These are phyloP conservation scores for Setipinna tenuifilis DNA, from an alignment of 2,797 vertebrate genomes.

Conservation along the genomic window DNA sequence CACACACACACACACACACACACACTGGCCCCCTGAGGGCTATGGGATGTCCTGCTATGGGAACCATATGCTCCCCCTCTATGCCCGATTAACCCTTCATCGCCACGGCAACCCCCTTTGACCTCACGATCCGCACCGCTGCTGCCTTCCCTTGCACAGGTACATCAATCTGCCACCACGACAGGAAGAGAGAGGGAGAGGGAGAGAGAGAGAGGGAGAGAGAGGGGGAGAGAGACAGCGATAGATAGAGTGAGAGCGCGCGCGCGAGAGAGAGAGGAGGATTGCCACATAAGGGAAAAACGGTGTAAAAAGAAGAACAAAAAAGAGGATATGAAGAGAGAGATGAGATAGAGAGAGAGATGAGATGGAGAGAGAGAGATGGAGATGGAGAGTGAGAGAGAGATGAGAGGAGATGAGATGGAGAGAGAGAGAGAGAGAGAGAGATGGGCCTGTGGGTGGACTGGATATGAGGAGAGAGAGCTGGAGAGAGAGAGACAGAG, in stretches of 20 bases:
- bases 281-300: too few species aligned
- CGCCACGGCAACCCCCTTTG: slow-evolving; percentile 22
- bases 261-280: background rate
- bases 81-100: slow-evolving; percentile 33
- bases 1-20: slow-evolving; percentile 4
- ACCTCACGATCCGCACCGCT: slow-evolving; percentile 18
- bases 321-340: background rate
- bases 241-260: background rate
- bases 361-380: background rate
- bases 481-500: too few species aligned
- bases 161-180: slow-evolving; percentile 34
- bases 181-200: background rate
- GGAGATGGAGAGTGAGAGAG: too few species aligned
- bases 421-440: too few species aligned
- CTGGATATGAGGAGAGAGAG: background rate
- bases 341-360: background rate
- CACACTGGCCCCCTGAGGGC: background rate
- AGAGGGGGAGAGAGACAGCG: background rate
- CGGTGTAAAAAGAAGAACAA: too few species aligned
- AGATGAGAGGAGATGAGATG: too few species aligned
- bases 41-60: slow-evolving; percentile 7
- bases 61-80: slow-evolving; percentile 27
- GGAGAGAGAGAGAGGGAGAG: background rate
- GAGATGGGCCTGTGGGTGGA: too few species aligned
- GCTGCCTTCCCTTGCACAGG: background rate